Evolutionary conservation across 2,888 invertebrate genomes (phyloP).

Genomic region (Bimastos eiseni): DNA sequence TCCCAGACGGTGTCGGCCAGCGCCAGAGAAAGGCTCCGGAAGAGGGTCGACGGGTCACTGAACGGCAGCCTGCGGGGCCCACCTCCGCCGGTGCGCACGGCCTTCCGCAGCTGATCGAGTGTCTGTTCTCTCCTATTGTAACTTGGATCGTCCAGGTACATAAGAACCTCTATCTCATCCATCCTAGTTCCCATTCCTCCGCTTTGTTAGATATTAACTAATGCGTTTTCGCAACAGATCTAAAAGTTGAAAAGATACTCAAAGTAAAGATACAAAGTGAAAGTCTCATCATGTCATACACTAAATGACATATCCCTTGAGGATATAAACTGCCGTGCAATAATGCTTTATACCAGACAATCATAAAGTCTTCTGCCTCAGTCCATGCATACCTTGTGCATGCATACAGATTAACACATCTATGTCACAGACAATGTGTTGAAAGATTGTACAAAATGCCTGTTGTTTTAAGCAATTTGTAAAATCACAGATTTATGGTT

Average conservation of each 20-base stretch:
- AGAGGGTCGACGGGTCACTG: constrained; percentile 50
- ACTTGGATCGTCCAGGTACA: constrained; percentile 56
- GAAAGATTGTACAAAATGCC: no score
- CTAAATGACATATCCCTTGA: no score
- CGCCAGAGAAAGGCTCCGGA: constrained; percentile 60
- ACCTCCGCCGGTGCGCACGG: constrained; percentile 53
- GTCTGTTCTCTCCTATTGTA: constrained; percentile 57
- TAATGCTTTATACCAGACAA: no score
- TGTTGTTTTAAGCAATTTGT: no score
- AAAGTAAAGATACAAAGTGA: background rate
- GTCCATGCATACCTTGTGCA: no score
- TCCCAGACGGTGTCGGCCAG: constrained; percentile 64
- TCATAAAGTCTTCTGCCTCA: no score
- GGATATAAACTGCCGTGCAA: no score
- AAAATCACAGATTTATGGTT: no score
- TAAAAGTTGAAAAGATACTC: background rate
- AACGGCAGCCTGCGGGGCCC: constrained; percentile 53
- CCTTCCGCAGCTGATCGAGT: constrained; percentile 56
- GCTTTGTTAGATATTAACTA: background rate
- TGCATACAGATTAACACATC: no score
- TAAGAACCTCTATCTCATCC: constrained; percentile 59
- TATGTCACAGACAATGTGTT: no score
- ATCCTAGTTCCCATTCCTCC: constrained; percentile 41
- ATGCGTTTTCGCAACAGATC: background rate
- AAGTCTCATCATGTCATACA: background rate